phyloP scores from a whole-genome alignment of 2,888 invertebrate species.

The Drosophila pegasa region DNA sequence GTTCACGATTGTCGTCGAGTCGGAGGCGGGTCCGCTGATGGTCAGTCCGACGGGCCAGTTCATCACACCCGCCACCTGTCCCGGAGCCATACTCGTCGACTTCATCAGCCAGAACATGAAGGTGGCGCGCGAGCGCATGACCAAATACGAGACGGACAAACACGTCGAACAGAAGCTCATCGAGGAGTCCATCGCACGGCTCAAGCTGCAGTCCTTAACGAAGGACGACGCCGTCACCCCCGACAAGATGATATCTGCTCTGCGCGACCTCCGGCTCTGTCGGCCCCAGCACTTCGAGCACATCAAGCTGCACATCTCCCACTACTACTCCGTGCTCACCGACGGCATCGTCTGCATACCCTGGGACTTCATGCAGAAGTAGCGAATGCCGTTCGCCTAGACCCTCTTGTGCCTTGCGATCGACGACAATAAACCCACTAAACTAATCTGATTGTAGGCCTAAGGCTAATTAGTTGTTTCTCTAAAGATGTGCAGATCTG shows the following conservation, averaged over 20 bases:
- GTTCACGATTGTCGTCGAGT: constrained; percentile 88
- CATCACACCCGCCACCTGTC: constrained; percentile 96
- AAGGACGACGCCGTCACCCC: constrained; percentile 97
- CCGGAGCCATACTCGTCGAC: constrained; percentile 92
- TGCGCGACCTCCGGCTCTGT: constrained; percentile 88
- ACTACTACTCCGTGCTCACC: constrained; percentile 95
- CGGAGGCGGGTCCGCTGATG: constrained; percentile 97
- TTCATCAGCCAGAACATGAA: constrained; percentile 92
- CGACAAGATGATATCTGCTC: constrained; percentile 94
- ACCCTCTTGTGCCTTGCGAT: constrained; percentile 59
- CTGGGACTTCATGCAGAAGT: constrained; percentile 89
- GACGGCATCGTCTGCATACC: constrained; percentile 97
- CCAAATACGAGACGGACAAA: constrained; percentile 90
- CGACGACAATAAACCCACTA: constrained; percentile 50
- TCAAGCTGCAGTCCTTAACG: constrained; percentile 90
- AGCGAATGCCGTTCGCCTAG: constrained; percentile 13
- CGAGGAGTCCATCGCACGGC: constrained; percentile 88
- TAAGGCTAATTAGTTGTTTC: background rate
- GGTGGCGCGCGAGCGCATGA: constrained; percentile 87
- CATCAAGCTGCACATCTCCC: constrained; percentile 92
- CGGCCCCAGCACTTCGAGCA: constrained; percentile 86
- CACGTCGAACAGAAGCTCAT: constrained; percentile 91
- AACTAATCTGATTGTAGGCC: background rate
- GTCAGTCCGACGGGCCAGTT: constrained; percentile 97
- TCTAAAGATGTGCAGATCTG: background rate